phyloP scores from a whole-genome alignment of 2,888 invertebrate species.

The Melangyna quadrimaculata region DNA sequence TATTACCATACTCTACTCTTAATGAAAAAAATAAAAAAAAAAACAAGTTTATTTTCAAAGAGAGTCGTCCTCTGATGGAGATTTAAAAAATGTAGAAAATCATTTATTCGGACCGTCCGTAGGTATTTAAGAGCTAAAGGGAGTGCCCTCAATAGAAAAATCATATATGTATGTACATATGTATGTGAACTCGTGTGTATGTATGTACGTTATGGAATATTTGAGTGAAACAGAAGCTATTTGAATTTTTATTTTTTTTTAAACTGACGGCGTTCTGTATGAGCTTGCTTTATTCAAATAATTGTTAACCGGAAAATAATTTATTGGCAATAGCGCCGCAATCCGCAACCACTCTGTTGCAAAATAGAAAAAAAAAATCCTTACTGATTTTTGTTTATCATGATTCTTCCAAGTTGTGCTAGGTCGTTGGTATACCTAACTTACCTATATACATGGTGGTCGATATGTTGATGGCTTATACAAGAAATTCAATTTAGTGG shows the following conservation, averaged over 20 bases:
- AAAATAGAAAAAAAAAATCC: background rate
- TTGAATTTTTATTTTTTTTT: background rate
- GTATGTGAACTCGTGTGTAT: too few species aligned
- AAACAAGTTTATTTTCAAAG: background rate
- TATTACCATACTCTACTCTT: background rate
- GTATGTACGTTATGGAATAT: background rate
- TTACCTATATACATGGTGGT: too few species aligned
- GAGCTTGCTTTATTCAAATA: background rate
- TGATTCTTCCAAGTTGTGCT: background rate
- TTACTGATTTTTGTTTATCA: background rate
- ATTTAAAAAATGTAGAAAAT: constrained; percentile 5
- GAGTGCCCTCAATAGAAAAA: background rate
- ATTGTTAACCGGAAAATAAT: constrained; percentile 20
- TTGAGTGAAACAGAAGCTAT: constrained; percentile 1
- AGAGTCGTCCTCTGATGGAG: background rate
- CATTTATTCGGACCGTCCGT: background rate
- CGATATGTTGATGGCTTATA: too few species aligned
- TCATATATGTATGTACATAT: background rate
- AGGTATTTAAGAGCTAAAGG: background rate
- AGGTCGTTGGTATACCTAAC: too few species aligned
- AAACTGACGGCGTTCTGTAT: background rate
- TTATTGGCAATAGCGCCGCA: background rate
- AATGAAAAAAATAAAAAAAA: background rate
- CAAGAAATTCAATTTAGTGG: too few species aligned
- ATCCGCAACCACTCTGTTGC: background rate